Base-by-base conservation (phyloP, 2,113 vertebrate genomes). In the Semnornis frantzii region DNA sequence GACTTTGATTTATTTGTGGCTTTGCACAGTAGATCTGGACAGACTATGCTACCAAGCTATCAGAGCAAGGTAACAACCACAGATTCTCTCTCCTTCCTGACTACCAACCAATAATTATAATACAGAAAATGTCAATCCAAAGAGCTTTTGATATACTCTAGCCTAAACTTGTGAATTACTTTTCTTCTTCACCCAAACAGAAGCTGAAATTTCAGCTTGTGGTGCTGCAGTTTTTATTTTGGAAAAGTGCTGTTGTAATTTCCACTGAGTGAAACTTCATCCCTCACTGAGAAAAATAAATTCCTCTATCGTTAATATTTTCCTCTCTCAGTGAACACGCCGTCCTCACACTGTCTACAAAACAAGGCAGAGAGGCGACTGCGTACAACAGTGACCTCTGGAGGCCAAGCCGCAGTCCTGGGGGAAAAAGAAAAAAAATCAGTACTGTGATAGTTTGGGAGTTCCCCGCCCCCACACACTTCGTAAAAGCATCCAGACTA, bases 361-460 rank as follows among this genome's bases (percentile, higher is more conserved):
- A 97, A 85, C 87, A 81, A 89, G 70, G 42, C 2, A 0, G 42
- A 15, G 55, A 87, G 62, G 74, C 6, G 3, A 83, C 50, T n/a
- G 55, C 39, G n/a, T 83, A 19, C 90, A 94, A 93, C 86, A 97
- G 90, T 68, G 96, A 96, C 95, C 95, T 80, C 97, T 89, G 62
- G n/a, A 92, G 96, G 92, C 19, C n/a, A 52, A 8, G 34, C 9
- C 37, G 62, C 34, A 70, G 12, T 20, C 58, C 70, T 65, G 37
- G 37, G 37, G 37, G 37, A 39, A 39, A 39, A 39, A 39, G 37
- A 39, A 39, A 39, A 39, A 39, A 39, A 39, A 39, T 39, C 10
- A 39, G 37, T 39, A 39, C 37, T 39, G 37, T 39, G 37, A 39
- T 39, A 10, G 37, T 39, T 39, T 39, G 37, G 37, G 37, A 39